Evolutionary conservation across 2,113 vertebrate species (phyloP).

Genomic region (Brachypodius melanocephalos): DNA sequence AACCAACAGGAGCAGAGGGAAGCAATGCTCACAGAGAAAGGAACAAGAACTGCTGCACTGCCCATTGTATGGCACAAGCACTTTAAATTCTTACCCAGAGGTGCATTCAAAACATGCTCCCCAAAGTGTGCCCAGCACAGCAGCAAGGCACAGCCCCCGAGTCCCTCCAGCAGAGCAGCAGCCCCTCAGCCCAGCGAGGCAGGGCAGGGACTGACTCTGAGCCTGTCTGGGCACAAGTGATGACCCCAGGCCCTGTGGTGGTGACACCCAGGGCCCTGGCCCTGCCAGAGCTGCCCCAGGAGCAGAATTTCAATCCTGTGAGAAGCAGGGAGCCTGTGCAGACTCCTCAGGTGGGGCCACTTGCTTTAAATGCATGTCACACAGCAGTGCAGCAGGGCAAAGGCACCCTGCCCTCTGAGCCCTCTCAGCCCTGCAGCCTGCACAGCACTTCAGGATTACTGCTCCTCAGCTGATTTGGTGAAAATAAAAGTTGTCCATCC

Average conservation of each 20-base stretch:
- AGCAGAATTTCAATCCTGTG: not conserved
- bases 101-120: not conserved
- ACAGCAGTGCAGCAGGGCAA: not conserved
- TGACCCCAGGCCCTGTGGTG: fast-evolving
- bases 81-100: not conserved
- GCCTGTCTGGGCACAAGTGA: not conserved
- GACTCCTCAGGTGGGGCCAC: not conserved
- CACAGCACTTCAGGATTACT: not conserved
- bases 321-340: not conserved
- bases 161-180: not conserved
- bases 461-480: not conserved
- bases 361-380: fast-evolving
- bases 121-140: fast-evolving
- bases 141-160: not conserved
- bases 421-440: not conserved
- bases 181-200: not conserved
- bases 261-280: not conserved
- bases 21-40: not conserved
- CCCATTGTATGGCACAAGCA: not conserved
- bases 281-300: not conserved
- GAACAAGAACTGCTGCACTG: not conserved
- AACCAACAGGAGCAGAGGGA: not conserved
- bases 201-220: not conserved
- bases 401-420: not conserved
- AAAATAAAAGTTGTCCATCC: not conserved